Base-by-base conservation (phyloP, 2,113 vertebrate genomes). In the Microcebus murinus region DNA sequence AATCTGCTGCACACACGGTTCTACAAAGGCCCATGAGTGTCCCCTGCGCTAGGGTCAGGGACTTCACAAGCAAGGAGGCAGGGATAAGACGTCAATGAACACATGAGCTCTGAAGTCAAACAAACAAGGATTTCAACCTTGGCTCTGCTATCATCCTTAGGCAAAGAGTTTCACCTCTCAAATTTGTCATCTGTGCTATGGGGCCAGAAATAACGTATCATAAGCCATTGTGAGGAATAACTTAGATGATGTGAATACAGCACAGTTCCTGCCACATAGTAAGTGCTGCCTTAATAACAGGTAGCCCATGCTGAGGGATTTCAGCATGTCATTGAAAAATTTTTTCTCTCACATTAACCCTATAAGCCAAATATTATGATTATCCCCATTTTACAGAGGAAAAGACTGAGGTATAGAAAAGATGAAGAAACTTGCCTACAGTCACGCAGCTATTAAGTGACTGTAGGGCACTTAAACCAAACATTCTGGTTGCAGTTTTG, bases 401-500 rank as follows among this genome's bases (percentile, higher is more conserved):
- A 95, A 94, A 91, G 9, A 59, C n/a, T 85, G 45, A 88, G 45
- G 36, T 50, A 68, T 2, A 29, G 39, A 95, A 93, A 87, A n/a
- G 17, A 61, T 76, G 48, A 82, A 76, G 29, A 65, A 82, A 68
- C 14, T 55, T 80, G 55, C 12, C 50, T 17, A 79, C 36, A 18
- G 31, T 90, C 61, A 71, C 39, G 82, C 1, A 59, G 31, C 34
- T 88, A 17, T 59, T 93, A 55, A 81, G 48, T 84, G 14, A 8
- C n/a, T n/a, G n/a, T n/a, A n/a, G 61, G 25, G 4, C 25, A 31
- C 2, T 61, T 74, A 50, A 85, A 67, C 3, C 31, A 79, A 27
- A 84, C 31, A 79, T 74, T 87, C 31, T 87, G 48, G 17, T 65
- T 84, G 25, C 31, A 55, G 1, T 67, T 67, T 61, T 81, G n/a